Evolutionary conservation across 2,113 vertebrate genomes (phyloP), one percentile per base, ranked within the genome.

Genomic region (Engraulis encrasicolus): DNA sequence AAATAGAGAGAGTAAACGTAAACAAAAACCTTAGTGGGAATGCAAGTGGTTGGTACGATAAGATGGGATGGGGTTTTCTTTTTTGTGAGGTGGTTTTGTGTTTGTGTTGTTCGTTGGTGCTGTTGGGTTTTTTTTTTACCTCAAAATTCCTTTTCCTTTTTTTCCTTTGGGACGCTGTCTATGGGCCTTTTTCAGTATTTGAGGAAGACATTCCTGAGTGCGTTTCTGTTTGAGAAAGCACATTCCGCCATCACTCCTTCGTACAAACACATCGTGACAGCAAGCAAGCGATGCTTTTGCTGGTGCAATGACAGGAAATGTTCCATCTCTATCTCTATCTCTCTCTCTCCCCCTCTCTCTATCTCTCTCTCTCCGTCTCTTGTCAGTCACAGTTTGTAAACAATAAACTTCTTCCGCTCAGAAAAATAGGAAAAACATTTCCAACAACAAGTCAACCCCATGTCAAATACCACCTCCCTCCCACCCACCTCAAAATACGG

Each of bases 231-330:
- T 92, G 88, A 94, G 88, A 87, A 93, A 31, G 88, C 85, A 87
- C 90, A 91, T 93, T 94, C 90, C 87, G 50, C 79, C 93, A 95
- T 92, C 92, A 90, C 88, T 91, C 82, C n/a, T 83, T 84, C 89
- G 87, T 90, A 93, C 91, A 93, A 93, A 93, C 89, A 92, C 86
- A 92, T 92, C 90, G 87, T 87, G 89, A 92, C 85, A 83, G 90
- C 58, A n/a, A n/a, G n/a, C n/a, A n/a, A n/a, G n/a, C n/a, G n/a
- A n/a, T n/a, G n/a, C n/a, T n/a, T 85, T 91, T 92, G 88, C 87
- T 86, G 89, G 84, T 71, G n/a, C 23, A 71, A 34, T 34, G 61
- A 11, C n/a, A 66, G 23, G 58, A 66, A 66, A 66, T 11, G n/a
- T 87, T 79, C 58, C 38, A 40, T 48, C 61, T 78, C 84, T 36